Evolutionary conservation across 1,140 invertebrate genomes (phyloP).

Genomic region (Megalonaias nervosa): DNA sequence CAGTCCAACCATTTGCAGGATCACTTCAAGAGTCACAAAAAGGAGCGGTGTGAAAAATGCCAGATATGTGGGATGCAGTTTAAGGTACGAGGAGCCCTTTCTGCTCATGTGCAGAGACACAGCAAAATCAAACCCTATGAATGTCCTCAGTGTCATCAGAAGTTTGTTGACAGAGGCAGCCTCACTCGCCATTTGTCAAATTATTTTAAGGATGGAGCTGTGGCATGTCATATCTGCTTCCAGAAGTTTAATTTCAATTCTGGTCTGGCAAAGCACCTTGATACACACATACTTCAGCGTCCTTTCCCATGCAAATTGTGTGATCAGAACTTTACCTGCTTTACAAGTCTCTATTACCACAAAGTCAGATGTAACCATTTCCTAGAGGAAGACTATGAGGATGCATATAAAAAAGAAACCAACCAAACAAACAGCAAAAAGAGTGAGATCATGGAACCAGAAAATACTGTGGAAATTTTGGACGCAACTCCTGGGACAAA

Average conservation of each 20-base stretch:
- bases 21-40: conserved; percentile 17
- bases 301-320: conserved; percentile 36
- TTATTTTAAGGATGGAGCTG: conserved; percentile 15
- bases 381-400: conserved; percentile 2
- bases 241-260: conserved; percentile 34
- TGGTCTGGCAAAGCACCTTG: conserved; percentile 76
- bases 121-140: conserved; percentile 91
- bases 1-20: conserved; percentile 28
- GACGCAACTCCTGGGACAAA: too few relatives aligned
- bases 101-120: conserved; percentile 72
- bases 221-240: conserved; percentile 23
- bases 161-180: conserved; percentile 77
- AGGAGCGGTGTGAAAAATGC: conserved; percentile 76
- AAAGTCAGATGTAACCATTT: conserved; percentile 26
- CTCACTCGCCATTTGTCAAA: conserved; percentile 28
- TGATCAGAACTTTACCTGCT: conserved; percentile 61
- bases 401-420: neutral
- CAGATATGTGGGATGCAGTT: conserved; percentile 92
- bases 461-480: too few relatives aligned
- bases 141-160: conserved; percentile 91
- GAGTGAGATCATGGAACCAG: too few relatives aligned
- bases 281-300: conserved; percentile 73
- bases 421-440: too few relatives aligned
- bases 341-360: conserved; percentile 73
- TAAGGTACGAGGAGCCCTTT: conserved; percentile 82